Evolutionary conservation across 2,888 invertebrate species (phyloP), one percentile per base, ranked within the genome.

Genomic region (Drosophila barbarae): DNA sequence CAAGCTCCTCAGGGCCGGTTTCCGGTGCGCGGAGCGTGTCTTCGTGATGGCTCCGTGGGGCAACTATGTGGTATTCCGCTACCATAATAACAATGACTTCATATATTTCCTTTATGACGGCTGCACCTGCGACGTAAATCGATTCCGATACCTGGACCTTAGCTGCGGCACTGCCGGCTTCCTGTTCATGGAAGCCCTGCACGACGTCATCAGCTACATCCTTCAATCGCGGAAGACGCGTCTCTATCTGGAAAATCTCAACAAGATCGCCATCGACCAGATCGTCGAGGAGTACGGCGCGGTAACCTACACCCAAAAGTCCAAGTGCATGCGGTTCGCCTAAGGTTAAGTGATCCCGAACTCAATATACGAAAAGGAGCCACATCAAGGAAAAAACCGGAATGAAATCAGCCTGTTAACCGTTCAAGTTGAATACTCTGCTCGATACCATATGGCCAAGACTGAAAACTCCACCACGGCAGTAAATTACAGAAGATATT

Each of bases 41-140:
- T 77, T 88, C 23, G 76, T 80, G 1, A 87, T 89, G 88, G 87
- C 88, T 1, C 88, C 88, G 2, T 89, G 88, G 87, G 88, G 89
- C 59, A 88, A 88, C 38, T 89, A 88, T 59, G 87, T 88, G 2
- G 81, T 84, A 2, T 88, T 89, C 42, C 86, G 83, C 5, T 82
- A 76, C 49, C 75, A 76, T 46, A 76, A 75, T 18, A 75, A 72
- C 30, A 71, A 60, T 1, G 78, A 77, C 36, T 76, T 78, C 54
- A 77, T 74, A 3, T 88, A 83, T 65, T 86, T 86, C 47, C 71
- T 88, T 2, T 89, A 82, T 52, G 87, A 88, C 55, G 89, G 88
- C 9, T 89, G 89, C 65, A 88, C 88, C 10, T 88, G 88, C 65
- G 86, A 88, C 52, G 77, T 88, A 3, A 84, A 86, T 44, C 70